Conservation (phyloP, 37 sponge, comb jelly and placozoan species). For the Amphimedon queenslandica region DNA sequence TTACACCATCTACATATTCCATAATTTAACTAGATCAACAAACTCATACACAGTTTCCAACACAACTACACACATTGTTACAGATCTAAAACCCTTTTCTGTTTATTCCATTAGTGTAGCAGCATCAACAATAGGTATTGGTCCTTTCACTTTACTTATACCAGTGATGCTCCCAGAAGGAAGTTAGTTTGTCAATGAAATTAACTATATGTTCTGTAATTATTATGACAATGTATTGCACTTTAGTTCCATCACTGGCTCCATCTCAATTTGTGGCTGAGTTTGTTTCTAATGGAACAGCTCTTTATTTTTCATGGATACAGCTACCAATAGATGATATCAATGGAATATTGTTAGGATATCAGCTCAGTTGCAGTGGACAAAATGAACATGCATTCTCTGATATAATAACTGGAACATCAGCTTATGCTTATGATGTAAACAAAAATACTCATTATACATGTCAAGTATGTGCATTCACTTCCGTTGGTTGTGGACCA, state of each 20-base stretch:
- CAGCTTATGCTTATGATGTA: neutral
- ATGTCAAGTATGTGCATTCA: slow-evolving; percentile 1
- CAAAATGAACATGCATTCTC: neutral
- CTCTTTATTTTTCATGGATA: neutral
- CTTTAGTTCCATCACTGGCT: neutral
- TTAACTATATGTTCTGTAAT: too few species aligned
- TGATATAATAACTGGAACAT: neutral
- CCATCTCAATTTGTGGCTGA: neutral
- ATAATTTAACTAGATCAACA: slow-evolving; percentile 10
- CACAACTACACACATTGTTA: neutral
- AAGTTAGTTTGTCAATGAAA: slow-evolving; percentile 2
- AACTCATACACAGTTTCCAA: neutral
- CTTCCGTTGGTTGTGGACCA: slow-evolving; percentile 6
- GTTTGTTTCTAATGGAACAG: neutral
- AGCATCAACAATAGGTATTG: slow-evolving; percentile 3
- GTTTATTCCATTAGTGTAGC: slow-evolving; percentile 3
- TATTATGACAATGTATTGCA: neutral
- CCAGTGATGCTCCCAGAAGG: slow-evolving; percentile 14
- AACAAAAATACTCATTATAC: slow-evolving; percentile 8
- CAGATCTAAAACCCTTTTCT: slow-evolving; percentile 11
- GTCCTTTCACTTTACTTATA: neutral
- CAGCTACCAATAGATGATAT: neutral
- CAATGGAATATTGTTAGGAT: neutral
- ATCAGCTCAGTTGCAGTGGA: neutral
- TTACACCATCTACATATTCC: slow-evolving; percentile 26